These are phyloP conservation scores for Cyprinodon diabolis DNA, from an alignment of 2,797 vertebrate species.

Conservation along the genomic window DNA sequence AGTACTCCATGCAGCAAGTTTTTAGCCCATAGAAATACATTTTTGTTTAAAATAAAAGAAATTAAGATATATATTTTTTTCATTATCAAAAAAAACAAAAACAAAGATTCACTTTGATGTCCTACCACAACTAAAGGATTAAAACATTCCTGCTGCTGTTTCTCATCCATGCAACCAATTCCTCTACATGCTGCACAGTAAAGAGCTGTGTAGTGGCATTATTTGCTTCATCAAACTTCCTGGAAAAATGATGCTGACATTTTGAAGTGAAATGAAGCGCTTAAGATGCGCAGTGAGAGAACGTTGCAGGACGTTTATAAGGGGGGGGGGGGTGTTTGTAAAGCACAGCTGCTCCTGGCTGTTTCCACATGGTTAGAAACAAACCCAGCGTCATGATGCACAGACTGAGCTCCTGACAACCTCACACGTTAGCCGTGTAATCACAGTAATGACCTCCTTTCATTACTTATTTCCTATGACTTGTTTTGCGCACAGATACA, in stretches of 20 bases:
- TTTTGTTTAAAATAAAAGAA: too few species aligned
- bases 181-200: slow-evolving; percentile 6
- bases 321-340: neutral
- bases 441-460: slow-evolving; percentile 27
- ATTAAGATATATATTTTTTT: too few species aligned
- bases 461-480: slow-evolving; percentile 11
- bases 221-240: slow-evolving; percentile 22
- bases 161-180: neutral
- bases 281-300: slow-evolving; percentile 11
- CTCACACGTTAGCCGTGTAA: slow-evolving; percentile 25
- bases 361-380: slow-evolving; percentile 45
- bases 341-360: slow-evolving; percentile 41
- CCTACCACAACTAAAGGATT: neutral
- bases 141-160: neutral
- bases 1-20: too few species aligned
- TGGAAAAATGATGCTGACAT: slow-evolving; percentile 40
- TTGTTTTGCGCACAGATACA: slow-evolving; percentile 1
- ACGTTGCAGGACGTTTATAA: neutral
- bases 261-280: slow-evolving; percentile 28
- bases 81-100: too few species aligned
- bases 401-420: slow-evolving; percentile 28
- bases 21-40: too few species aligned
- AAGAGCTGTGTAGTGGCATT: neutral
- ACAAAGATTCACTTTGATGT: neutral
- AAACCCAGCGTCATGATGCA: slow-evolving; percentile 7